phyloP scores from a whole-genome alignment of 2,797 vertebrate species.

The Rhinophrynus dorsalis region DNA sequence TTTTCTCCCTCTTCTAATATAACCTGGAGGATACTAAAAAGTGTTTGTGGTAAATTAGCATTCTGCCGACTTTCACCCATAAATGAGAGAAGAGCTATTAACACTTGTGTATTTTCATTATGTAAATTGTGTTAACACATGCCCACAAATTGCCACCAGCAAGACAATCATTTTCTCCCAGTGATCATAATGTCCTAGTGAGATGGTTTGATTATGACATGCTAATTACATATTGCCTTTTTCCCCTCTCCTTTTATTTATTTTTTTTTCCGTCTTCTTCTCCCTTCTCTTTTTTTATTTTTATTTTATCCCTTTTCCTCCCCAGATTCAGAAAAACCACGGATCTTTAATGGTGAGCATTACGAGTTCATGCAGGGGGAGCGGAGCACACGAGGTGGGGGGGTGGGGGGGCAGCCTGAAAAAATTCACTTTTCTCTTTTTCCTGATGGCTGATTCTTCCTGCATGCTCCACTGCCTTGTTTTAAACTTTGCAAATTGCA shows the following conservation, averaged over 20 bases:
- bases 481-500: conserved; percentile 99
- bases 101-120: conserved; percentile 99
- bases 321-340: conserved; percentile 91
- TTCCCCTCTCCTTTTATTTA: conserved; percentile 15
- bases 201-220: conserved; percentile 99
- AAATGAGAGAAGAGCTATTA: conserved; percentile 93
- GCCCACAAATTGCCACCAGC: conserved; percentile 98
- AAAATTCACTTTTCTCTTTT: conserved; percentile 90
- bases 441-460: conserved; percentile 90
- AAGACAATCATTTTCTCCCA: conserved; percentile 96
- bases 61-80: conserved; percentile 87
- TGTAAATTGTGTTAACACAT: conserved; percentile 98
- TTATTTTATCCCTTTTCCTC: conserved; percentile 26
- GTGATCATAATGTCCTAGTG: conserved; percentile 99
- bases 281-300: conserved; percentile 10
- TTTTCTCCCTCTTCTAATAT: conserved; percentile 78
- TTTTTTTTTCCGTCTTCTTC: neutral
- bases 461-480: conserved; percentile 95
- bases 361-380: conserved; percentile 81
- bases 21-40: conserved; percentile 93
- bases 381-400: neutral
- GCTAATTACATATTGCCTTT: conserved; percentile 97
- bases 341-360: conserved; percentile 98
- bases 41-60: conserved; percentile 90
- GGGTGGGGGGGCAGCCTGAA: conserved; percentile 49